Evolutionary conservation across 2,888 invertebrate genomes (phyloP), one percentile per base, ranked within the genome.

Genomic region (Stramonita haemastoma): DNA sequence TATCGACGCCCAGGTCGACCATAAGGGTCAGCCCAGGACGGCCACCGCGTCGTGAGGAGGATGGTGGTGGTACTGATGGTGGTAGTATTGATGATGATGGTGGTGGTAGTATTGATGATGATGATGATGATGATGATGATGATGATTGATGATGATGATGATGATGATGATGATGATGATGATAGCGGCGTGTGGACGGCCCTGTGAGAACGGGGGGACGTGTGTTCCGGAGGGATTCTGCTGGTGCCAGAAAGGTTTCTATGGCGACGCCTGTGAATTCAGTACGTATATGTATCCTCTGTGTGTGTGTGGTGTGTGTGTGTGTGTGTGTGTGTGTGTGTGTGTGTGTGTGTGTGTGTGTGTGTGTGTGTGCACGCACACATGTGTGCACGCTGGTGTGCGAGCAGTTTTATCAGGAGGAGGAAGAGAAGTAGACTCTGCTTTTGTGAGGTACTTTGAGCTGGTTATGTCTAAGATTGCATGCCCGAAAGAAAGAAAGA

Each of bases 191-290:
- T 98, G 98, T 95, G 95, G 97, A 88, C 98, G 98, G 0, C 97
- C 97, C 0, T 98, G 98, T 94, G 95, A 97, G 91, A 98, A 98
- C 94, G 98, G 98, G 0, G n/a, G 98, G 0, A 97, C 97, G n/a
- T 98, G 98, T 95, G 96, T 98, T 0, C 97, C 97, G 0, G 97
- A 97, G n/a, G 97, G 98, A 94, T 97, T 97, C 8, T 98, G 98
- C 93, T 94, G 93, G 94, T 95, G 95, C 90, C 92, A 93, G 29
- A 92, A 91, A 22, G 94, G 94, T n/a, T 95, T 93, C 91, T 93
- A 93, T 87, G 95, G 95, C 29, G 93, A 93, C 87, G 93, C 94
- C 15, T 95, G 95, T 89, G 94, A 94, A 93, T 94, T 92, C 89
- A 94, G 94, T 95, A 92, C 93, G 95, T 90, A 46, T n/a, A n/a